phyloP scores from a whole-genome alignment of 2,797 vertebrate genomes.

The Vireo griseus region DNA sequence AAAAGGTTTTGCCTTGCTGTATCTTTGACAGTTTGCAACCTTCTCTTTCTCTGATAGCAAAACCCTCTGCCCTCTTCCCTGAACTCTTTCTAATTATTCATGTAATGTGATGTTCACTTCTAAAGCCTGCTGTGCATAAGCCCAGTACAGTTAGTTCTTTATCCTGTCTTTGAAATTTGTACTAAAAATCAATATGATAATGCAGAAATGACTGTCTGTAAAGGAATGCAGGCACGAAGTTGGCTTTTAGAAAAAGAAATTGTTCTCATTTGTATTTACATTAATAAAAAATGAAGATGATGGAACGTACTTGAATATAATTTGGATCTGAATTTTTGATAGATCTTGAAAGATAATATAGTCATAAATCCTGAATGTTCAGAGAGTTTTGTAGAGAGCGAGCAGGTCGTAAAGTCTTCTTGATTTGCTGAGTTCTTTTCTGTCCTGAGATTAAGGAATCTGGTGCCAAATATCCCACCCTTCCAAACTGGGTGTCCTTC shows the following conservation, averaged over 20 bases:
- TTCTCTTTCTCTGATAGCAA: background rate
- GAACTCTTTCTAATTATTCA: background rate
- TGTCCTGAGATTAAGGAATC: background rate
- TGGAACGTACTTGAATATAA: background rate
- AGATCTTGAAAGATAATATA: background rate
- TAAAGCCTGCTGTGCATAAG: background rate
- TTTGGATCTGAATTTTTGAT: background rate
- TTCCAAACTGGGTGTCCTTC: background rate
- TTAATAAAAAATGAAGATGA: background rate
- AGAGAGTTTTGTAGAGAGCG: background rate
- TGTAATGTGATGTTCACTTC: background rate
- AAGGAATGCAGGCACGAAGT: background rate
- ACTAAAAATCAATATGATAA: background rate
- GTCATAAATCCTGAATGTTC: background rate
- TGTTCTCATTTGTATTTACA: background rate
- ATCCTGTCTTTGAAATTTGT: background rate
- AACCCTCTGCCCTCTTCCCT: background rate
- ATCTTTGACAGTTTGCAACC: background rate
- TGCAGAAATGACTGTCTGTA: background rate
- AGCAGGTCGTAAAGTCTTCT: background rate
- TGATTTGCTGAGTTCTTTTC: background rate
- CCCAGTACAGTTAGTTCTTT: background rate
- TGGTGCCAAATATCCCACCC: background rate
- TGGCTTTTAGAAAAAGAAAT: background rate
- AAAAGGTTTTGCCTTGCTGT: background rate